phyloP scores from a whole-genome alignment of 1,140 invertebrate genomes.

The Steinernema feltiae region DNA sequence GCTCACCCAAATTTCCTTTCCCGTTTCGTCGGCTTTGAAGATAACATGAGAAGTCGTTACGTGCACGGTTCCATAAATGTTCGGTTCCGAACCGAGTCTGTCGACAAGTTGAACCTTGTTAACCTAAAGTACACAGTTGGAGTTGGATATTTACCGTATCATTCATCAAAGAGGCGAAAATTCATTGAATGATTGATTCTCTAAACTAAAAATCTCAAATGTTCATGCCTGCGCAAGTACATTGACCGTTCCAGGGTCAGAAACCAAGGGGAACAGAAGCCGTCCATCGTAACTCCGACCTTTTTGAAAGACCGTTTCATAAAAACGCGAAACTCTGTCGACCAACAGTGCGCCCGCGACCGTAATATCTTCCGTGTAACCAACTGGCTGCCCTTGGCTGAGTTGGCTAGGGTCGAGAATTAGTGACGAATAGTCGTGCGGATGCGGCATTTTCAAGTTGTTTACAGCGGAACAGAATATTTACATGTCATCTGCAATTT shows the following conservation, averaged over 20 bases:
- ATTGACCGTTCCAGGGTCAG: neutral
- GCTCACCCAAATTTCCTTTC: constrained; percentile 55
- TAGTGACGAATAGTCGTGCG: neutral
- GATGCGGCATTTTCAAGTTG: neutral
- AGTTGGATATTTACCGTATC: neutral
- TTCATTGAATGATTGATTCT: too few relatives aligned
- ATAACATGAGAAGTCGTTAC: constrained; percentile 51
- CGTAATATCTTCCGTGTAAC: constrained; percentile 39
- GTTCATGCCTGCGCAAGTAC: neutral
- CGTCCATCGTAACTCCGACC: neutral
- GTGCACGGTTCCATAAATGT: constrained; percentile 47
- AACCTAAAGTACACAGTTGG: constrained; percentile 28
- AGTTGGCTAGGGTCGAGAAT: neutral
- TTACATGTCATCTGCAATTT: neutral
- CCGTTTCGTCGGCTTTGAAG: constrained; percentile 49
- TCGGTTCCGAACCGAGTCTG: constrained; percentile 47
- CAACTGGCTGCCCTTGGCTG: neutral
- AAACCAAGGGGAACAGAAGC: neutral
- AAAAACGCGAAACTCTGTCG: constrained; percentile 26
- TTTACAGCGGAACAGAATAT: neutral
- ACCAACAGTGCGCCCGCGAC: constrained; percentile 34
- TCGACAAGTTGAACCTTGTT: constrained; percentile 55
- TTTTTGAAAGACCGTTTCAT: constrained; percentile 18
- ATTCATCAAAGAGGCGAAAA: neutral
- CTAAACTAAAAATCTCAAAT: too few relatives aligned